phyloP scores from a whole-genome alignment of 2,113 vertebrate species.

The Archilochus colubris region DNA sequence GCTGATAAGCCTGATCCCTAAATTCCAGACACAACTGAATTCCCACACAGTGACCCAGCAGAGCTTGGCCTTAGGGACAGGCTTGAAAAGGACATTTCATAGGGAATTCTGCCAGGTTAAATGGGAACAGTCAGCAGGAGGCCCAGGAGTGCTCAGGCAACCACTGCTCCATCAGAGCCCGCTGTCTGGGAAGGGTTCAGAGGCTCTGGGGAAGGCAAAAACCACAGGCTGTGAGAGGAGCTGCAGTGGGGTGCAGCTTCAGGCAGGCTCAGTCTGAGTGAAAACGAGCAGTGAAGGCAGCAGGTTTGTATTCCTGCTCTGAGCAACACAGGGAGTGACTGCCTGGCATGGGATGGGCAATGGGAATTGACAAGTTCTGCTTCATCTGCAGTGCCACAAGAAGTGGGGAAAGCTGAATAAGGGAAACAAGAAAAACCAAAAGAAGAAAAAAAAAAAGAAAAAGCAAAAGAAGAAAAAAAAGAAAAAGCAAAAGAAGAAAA shows the following conservation, averaged over 20 bases:
- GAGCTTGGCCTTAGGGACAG: neutral
- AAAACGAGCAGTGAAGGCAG: neutral
- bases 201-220: neutral
- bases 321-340: neutral
- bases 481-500: no score
- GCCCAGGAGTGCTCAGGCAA: neutral
- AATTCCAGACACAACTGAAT: neutral
- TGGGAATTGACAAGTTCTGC: neutral
- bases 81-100: neutral
- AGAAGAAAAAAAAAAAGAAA: no score
- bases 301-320: neutral
- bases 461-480: no score
- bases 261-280: neutral
- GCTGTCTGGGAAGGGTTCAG: neutral
- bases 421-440: neutral
- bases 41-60: neutral
- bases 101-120: neutral
- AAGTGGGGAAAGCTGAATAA: neutral
- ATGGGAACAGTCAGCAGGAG: neutral
- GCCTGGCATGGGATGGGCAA: neutral
- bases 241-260: neutral
- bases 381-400: neutral
- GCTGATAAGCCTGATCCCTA: neutral
- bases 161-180: neutral
- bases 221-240: neutral